Conservation (phyloP, 1,140 invertebrate genomes). For the Platyscapa corneri region DNA sequence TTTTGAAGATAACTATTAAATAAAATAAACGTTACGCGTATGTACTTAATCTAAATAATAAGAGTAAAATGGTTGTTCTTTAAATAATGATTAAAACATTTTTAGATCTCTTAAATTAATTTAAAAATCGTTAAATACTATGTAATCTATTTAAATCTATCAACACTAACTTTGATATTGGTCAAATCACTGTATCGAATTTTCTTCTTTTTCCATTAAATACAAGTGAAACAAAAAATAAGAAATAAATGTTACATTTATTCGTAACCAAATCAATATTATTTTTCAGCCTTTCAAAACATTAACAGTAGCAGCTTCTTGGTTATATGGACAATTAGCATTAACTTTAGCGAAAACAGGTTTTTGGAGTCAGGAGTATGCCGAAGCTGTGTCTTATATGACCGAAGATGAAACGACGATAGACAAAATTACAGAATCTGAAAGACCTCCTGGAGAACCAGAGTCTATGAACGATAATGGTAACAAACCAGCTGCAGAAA, state of each 20-base stretch:
- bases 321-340: conserved; percentile 71
- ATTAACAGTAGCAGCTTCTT: conserved; percentile 68
- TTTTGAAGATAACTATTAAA: too few species aligned
- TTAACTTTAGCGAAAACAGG: conserved; percentile 72
- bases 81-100: too few species aligned
- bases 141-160: too few species aligned
- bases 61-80: too few species aligned
- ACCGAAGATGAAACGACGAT: conserved; percentile 65
- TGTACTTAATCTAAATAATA: too few species aligned
- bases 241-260: not conserved
- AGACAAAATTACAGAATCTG: conserved; percentile 58
- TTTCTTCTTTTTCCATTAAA: not conserved
- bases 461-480: conserved; percentile 62
- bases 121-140: too few species aligned
- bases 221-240: not conserved
- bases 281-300: conserved; percentile 70
- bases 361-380: conserved; percentile 67
- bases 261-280: not conserved
- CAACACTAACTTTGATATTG: too few species aligned
- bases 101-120: too few species aligned
- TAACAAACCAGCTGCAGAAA: conserved; percentile 70
- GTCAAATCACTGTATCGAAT: too few species aligned
- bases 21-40: too few species aligned
- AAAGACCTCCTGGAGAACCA: conserved; percentile 65
- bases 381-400: conserved; percentile 62